phyloP scores from a whole-genome alignment of 2,113 vertebrate genomes.

The Drymodes brunneopygia region DNA sequence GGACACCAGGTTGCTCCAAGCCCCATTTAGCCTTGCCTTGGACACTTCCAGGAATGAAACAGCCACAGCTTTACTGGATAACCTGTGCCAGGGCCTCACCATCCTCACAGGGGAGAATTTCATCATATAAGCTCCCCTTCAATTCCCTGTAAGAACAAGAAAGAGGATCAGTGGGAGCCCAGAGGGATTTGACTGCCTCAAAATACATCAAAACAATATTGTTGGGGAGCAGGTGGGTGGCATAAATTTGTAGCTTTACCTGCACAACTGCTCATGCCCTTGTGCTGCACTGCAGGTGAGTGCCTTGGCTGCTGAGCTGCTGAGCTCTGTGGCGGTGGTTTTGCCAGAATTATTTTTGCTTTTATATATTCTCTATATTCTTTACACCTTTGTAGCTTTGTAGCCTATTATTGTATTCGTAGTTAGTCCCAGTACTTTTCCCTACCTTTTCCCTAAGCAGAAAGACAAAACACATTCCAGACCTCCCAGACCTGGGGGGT shows the following conservation, averaged over 20 bases:
- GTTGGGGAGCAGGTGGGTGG: not conserved
- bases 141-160: not conserved
- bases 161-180: not conserved
- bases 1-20: not conserved
- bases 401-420: not conserved
- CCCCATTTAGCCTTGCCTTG: not conserved
- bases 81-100: not conserved
- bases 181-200: not conserved
- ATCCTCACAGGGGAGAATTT: not conserved
- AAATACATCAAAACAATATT: not conserved
- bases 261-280: not conserved
- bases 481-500: rapidly evolving
- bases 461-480: not conserved
- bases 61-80: not conserved
- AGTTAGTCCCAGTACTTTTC: not conserved
- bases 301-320: not conserved
- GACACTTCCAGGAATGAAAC: not conserved
- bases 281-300: not conserved
- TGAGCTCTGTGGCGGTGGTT: not conserved
- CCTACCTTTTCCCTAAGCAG: not conserved
- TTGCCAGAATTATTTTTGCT: not conserved
- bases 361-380: not conserved
- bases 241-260: not conserved
- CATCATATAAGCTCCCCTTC: not conserved
- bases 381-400: not conserved